Conservation (phyloP, 1,140 invertebrate species). For the Nephotettix cincticeps region DNA sequence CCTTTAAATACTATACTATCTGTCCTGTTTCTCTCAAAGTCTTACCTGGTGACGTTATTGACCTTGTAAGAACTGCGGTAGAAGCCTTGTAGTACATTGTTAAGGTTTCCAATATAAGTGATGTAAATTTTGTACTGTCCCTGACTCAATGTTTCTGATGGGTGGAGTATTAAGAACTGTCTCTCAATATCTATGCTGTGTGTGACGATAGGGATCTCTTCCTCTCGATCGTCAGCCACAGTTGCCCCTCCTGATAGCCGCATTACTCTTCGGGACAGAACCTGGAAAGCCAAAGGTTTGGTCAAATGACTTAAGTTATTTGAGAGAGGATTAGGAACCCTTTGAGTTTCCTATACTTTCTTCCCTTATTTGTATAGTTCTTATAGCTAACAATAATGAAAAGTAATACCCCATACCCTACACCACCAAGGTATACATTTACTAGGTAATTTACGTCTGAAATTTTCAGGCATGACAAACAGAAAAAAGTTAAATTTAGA, state of each 20-base stretch:
- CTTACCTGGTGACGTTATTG: conserved; percentile 65
- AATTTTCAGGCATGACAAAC: no score
- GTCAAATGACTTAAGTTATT: no score
- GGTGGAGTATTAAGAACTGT: conserved; percentile 72
- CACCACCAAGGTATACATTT: no score
- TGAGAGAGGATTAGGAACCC: no score
- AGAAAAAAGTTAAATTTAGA: no score
- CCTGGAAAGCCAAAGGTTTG: conserved; percentile 38
- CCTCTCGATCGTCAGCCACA: conserved; percentile 4
- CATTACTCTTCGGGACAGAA: conserved; percentile 43
- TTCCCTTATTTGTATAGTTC: no score
- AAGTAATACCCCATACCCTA: no score
- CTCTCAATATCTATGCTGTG: conserved; percentile 56
- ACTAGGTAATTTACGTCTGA: no score
- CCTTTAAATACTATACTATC: no score
- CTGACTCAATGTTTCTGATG: conserved; percentile 55
- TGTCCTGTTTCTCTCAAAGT: no score
- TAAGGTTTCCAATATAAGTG: conserved; percentile 67
- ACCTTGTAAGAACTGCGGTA: conserved; percentile 82
- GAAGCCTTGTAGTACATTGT: conserved; percentile 80
- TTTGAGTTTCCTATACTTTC: no score
- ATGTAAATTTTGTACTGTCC: conserved; percentile 66
- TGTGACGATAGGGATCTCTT: conserved; percentile 24
- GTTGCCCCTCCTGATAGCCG: conserved; percentile 1
- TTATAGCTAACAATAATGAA: no score